Evolutionary conservation across 2,797 vertebrate genomes (phyloP).

Genomic region (Toxotes lorentzi): DNA sequence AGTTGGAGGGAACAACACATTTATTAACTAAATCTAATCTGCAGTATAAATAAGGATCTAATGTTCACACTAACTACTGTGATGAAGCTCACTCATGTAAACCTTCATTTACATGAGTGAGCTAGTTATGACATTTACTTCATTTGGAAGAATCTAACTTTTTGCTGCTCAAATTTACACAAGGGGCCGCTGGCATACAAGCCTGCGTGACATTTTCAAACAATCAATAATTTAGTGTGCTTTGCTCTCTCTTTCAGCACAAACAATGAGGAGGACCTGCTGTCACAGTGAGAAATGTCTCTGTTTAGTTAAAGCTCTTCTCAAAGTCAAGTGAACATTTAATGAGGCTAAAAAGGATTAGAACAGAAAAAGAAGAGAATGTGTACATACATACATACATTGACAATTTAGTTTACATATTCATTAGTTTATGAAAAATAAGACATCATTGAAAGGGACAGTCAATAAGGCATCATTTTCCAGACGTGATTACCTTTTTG

Average conservation of each 20-base stretch:
- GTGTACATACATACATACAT: not conserved
- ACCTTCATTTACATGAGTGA: too few species aligned
- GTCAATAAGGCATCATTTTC: too few species aligned
- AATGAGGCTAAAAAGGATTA: not conserved
- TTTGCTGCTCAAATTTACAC: not conserved
- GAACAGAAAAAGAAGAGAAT: not conserved
- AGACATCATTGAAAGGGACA: not conserved
- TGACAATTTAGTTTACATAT: not conserved
- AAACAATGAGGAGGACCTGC: slow-evolving; percentile 34
- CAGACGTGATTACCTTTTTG: not conserved
- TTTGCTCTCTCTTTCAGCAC: slow-evolving; percentile 23
- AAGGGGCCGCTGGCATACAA: not conserved
- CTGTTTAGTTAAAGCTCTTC: slow-evolving; percentile 10
- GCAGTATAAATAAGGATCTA: not conserved
- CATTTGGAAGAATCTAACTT: too few species aligned
- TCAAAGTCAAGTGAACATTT: slow-evolving; percentile 20
- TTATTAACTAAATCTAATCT: not conserved
- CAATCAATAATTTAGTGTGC: slow-evolving; percentile 22
- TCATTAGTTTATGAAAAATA: not conserved
- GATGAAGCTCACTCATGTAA: too few species aligned
- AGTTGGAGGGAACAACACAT: not conserved
- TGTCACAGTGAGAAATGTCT: slow-evolving; percentile 16
- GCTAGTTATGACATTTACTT: too few species aligned
- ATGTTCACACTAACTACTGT: too few species aligned
- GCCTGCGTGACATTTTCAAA: slow-evolving; percentile 24